Conservation (phyloP, 1,140 invertebrate genomes). For the Batillaria attramentaria region DNA sequence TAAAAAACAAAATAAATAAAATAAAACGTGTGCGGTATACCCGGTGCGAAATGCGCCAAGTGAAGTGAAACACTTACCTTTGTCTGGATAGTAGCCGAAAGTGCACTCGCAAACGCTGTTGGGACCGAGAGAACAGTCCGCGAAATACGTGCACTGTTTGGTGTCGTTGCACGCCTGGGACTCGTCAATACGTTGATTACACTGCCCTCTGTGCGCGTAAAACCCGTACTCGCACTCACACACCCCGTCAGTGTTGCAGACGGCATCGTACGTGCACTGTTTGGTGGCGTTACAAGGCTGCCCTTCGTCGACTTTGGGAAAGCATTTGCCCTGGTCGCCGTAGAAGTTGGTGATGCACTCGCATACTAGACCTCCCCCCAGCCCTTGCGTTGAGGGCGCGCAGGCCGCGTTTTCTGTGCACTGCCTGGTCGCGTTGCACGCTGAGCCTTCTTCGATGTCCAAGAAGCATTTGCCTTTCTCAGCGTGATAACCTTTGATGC, state of each 20-base stretch:
- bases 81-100: slow-evolving; percentile 34
- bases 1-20: too few relatives aligned
- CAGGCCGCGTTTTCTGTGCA: slow-evolving; percentile 26
- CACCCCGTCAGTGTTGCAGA: slow-evolving; percentile 9
- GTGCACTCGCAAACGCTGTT: slow-evolving; percentile 34
- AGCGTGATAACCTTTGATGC: slow-evolving; percentile 19
- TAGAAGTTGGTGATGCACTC: slow-evolving; percentile 20
- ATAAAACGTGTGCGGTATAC: too few relatives aligned
- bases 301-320: background rate
- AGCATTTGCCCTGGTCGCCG: slow-evolving; percentile 22
- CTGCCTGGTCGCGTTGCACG: slow-evolving; percentile 31
- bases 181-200: slow-evolving; percentile 22
- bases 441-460: background rate
- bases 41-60: too few relatives aligned
- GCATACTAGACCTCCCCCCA: background rate
- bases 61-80: slow-evolving; percentile 22
- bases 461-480: slow-evolving; percentile 24
- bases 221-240: slow-evolving; percentile 27
- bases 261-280: slow-evolving; percentile 36
- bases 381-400: background rate
- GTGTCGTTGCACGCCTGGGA: slow-evolving; percentile 20
- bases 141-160: slow-evolving; percentile 30
- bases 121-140: slow-evolving; percentile 16
- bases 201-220: slow-evolving; percentile 29
- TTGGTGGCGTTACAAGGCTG: slow-evolving; percentile 22